Base-by-base conservation (phyloP, 2,797 vertebrate species). In the Erpetoichthys calabaricus region DNA sequence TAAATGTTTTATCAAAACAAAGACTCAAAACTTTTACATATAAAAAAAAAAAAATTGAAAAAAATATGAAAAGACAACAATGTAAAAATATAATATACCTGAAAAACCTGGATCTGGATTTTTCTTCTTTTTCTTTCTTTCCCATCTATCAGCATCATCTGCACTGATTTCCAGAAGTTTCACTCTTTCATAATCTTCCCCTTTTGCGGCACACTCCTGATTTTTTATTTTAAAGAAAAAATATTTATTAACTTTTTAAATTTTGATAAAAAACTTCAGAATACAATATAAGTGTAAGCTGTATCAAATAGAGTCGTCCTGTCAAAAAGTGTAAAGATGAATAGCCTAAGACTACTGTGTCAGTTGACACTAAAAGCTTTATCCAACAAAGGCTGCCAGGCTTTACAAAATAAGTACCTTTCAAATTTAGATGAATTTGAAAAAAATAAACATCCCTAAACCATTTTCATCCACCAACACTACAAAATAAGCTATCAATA, bases 21-120 rank as follows among this genome's bases (percentile, higher is more conserved):
- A n/a, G n/a, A n/a, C n/a, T n/a, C n/a, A n/a, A n/a, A n/a, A 25
- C 25, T 42, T 54, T 54, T 54, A 54, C 53, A 54, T 5, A 42
- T 41, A 54, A 54, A 8, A 54, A 54, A 54, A 3, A 54, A 8
- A 49, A 51, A 4, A 51, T 4, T 51, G 2, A 9, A 47, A n/a
- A n/a, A 49, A 7, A 49, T 4, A 5, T 4, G 5, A 25, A 58
- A 25, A 10, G 45, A 25, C 4, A n/a, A 5, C 42, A 3, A 6
- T 44, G 25, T 58, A 45, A 58, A 58, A 5, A 3, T 8, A 41
- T n/a, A 3, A 45, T 49, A 44, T 58, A 98, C 95, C 96, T 81
- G 96, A 92, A 76, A 99, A 99, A 0, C 95, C 96, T 2, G 87
- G 78, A 60, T 99, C 96, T 0, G 96, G 92, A 47, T 98, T 93